phyloP scores from a whole-genome alignment of 2,113 vertebrate species.

The Macrotus californicus region DNA sequence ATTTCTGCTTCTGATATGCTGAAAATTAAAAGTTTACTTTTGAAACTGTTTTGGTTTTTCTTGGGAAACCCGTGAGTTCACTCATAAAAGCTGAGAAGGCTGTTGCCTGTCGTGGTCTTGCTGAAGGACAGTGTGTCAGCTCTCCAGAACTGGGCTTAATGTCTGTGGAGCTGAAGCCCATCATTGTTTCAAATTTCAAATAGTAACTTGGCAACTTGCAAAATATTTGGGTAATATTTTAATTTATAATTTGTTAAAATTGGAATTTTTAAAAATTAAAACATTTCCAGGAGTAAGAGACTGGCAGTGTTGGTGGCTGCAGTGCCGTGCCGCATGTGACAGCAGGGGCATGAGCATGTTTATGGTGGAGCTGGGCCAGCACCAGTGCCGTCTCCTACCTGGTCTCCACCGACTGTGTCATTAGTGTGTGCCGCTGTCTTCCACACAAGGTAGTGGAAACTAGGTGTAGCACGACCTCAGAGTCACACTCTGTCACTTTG shows the following conservation, averaged over 20 bases:
- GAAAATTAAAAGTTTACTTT: not conserved
- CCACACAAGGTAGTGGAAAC: rapidly evolving
- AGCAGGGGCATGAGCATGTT: rapidly evolving
- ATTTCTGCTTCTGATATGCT: not conserved
- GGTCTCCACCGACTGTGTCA: rapidly evolving
- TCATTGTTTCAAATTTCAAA: not conserved
- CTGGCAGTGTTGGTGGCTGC: not conserved
- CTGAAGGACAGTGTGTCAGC: not conserved
- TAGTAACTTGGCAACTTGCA: not conserved
- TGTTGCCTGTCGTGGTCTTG: not conserved
- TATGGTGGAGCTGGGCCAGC: rapidly evolving
- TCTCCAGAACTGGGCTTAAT: not conserved
- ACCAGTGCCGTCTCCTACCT: rapidly evolving
- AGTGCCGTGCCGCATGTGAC: rapidly evolving
- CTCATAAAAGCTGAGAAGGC: not conserved
- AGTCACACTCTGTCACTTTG: not conserved
- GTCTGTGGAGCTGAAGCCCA: not conserved
- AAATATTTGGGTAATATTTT: not conserved
- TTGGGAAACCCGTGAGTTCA: not conserved
- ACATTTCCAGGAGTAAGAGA: not conserved
- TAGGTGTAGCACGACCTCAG: not conserved
- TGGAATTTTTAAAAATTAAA: not conserved
- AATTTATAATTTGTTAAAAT: not conserved
- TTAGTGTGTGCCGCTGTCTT: not conserved
- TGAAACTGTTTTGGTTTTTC: not conserved